Conservation (phyloP, 2,797 vertebrate species). For the Rhadinocentrus ornatus region DNA sequence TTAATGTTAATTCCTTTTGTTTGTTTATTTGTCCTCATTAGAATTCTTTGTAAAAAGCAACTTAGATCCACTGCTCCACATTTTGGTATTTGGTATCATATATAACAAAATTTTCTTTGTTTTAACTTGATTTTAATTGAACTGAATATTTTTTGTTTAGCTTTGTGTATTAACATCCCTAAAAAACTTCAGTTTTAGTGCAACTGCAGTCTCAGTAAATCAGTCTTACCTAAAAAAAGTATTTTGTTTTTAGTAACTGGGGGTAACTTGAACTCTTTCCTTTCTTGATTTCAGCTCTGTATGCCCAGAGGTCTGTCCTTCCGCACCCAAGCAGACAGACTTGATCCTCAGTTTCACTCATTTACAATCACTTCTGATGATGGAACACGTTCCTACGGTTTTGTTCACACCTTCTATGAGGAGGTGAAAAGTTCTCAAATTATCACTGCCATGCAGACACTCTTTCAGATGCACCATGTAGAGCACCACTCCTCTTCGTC, state of each 20-base stretch:
- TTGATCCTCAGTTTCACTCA: slow-evolving; percentile 92
- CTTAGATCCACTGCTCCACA: not conserved
- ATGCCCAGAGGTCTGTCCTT: slow-evolving; percentile 98
- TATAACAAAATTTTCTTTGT: not conserved
- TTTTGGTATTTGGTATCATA: not conserved
- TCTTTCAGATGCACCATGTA: slow-evolving; percentile 96
- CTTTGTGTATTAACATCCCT: not conserved
- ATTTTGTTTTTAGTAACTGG: not conserved
- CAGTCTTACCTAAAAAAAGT: not conserved
- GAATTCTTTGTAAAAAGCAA: not conserved
- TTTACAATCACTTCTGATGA: slow-evolving; percentile 93
- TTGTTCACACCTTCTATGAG: slow-evolving; percentile 96
- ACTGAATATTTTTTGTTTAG: not conserved
- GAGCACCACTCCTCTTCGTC: slow-evolving; percentile 88
- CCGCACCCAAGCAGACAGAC: slow-evolving; percentile 89
- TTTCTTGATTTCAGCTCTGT: slow-evolving; percentile 85
- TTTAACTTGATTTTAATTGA: not conserved
- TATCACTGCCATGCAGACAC: slow-evolving; percentile 95
- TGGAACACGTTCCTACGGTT: slow-evolving; percentile 92
- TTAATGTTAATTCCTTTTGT: not conserved
- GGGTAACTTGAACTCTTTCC: not conserved
- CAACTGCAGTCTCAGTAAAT: not conserved
- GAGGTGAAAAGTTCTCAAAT: slow-evolving; percentile 93
- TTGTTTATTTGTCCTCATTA: not conserved
- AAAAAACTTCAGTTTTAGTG: not conserved